A percentile compares a stretch with the other conserved stretches of the same genome.
Evolutionary conservation across 2,888 invertebrate genomes (phyloP).

Genomic region (Smittia sp.): DNA sequence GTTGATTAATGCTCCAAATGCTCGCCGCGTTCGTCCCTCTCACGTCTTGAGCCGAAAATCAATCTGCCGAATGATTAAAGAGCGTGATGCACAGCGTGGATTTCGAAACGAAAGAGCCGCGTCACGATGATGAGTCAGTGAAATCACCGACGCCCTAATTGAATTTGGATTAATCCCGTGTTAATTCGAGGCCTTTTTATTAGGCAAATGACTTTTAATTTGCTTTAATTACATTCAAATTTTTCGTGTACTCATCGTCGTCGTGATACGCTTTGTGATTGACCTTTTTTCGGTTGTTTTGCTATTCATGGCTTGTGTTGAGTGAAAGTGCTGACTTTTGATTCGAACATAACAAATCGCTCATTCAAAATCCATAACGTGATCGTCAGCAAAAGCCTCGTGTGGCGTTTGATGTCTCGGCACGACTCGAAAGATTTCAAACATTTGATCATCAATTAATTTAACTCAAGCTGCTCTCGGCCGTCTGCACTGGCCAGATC

Average conservation of each 20-base stretch:
- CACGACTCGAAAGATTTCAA: background rate
- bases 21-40: too few species aligned
- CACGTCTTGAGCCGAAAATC: too few species aligned
- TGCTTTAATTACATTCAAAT: constrained; percentile 38
- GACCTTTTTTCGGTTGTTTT: constrained; percentile 22
- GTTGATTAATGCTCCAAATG: too few species aligned
- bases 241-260: constrained; percentile 23
- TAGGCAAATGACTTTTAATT: constrained; percentile 41
- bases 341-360: background rate
- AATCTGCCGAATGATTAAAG: background rate
- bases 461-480: background rate
- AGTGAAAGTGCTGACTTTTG: constrained; percentile 39
- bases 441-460: constrained; percentile 3
- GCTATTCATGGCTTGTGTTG: background rate
- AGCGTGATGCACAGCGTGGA: constrained; percentile 23
- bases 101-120: background rate
- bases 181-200: constrained; percentile 34
- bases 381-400: too few species aligned
- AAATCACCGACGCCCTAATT: constrained; percentile 32
- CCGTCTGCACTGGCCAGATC: background rate
- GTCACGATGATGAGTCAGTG: constrained; percentile 30
- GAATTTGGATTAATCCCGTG: constrained; percentile 39
- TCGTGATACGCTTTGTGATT: constrained; percentile 30
- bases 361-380: too few species aligned
- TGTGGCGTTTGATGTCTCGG: background rate